Conservation (phyloP, 2,113 vertebrate species). For the Patagioenas fasciata region DNA sequence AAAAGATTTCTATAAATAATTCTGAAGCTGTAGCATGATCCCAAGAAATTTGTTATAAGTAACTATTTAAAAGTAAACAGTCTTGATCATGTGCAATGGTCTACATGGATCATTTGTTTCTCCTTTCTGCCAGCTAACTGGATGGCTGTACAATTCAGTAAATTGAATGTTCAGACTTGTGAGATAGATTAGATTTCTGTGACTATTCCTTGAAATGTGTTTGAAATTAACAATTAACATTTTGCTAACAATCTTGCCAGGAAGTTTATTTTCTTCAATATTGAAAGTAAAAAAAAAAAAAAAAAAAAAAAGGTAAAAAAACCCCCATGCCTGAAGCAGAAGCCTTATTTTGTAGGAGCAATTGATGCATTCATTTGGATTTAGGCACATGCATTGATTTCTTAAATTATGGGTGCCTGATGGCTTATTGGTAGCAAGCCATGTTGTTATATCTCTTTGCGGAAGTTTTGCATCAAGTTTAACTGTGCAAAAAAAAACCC, state of each 20-base stretch:
- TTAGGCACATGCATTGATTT: neutral
- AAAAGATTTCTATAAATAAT: neutral
- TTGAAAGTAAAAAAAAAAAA: neutral
- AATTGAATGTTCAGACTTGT: neutral
- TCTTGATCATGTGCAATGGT: neutral
- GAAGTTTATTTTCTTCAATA: neutral
- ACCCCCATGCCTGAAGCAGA: neutral
- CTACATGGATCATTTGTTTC: neutral
- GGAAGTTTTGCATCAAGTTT: neutral
- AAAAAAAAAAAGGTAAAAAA: neutral
- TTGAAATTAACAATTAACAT: neutral
- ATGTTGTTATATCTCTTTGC: neutral
- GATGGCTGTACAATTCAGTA: neutral
- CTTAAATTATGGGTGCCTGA: neutral
- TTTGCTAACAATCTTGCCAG: neutral
- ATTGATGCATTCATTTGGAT: neutral
- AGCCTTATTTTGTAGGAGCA: neutral
- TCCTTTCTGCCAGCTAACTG: neutral
- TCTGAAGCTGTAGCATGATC: neutral
- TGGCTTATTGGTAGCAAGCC: neutral
- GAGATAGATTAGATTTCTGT: neutral
- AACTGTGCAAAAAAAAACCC: neutral
- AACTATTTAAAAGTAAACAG: neutral
- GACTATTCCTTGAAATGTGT: neutral
- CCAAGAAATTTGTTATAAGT: neutral